Evolutionary conservation across 2,113 vertebrate genomes (phyloP), one percentile per base, ranked within the genome.

Genomic region (Oncorhynchus masou): DNA sequence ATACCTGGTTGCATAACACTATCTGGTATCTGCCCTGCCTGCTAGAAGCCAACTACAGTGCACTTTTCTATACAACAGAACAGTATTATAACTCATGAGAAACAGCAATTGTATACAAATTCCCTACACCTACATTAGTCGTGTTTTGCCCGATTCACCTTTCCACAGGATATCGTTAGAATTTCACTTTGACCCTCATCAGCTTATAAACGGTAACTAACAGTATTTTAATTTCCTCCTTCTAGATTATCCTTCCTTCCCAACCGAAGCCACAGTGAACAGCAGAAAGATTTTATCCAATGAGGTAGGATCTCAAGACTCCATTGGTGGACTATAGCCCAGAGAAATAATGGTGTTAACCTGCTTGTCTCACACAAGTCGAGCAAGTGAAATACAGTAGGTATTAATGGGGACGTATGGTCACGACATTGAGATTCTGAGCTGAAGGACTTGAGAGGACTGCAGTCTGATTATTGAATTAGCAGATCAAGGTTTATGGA

Each of bases 241-340:
- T 34, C 77, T 74, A 94, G 94, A 85, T 86, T 94, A 83, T 92
- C 92, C 66, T 92, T 94, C 79, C 88, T 92, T 76, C 91, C 91
- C 15, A 93, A 90, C 79, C 89, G 89, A 39, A 91, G 90, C 84
- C 89, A 92, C 88, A 92, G 92, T 3, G 91, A 93, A 94, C 4
- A 89, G 91, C 27, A 87, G 75, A 29, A 91, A 81, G 22, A 91
- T 94, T 31, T 88, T 94, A 27, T 86, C 89, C 70, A 91, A 90
- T 3, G 94, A 94, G 71, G 86, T 85, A 65, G 93, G 92, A 80
- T 94, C 93, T 25, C 90, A 90, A 87, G 92, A 94, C 71, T 94
- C 91, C 29, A 66, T 88, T 1, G 89, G 89, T 27, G 59, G 81
- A 4, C 87, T 84, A 80, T 93, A 45, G 39, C 39, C 9, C 9